Conservation (phyloP, 1,140 invertebrate genomes). For the Patella vulgata region DNA sequence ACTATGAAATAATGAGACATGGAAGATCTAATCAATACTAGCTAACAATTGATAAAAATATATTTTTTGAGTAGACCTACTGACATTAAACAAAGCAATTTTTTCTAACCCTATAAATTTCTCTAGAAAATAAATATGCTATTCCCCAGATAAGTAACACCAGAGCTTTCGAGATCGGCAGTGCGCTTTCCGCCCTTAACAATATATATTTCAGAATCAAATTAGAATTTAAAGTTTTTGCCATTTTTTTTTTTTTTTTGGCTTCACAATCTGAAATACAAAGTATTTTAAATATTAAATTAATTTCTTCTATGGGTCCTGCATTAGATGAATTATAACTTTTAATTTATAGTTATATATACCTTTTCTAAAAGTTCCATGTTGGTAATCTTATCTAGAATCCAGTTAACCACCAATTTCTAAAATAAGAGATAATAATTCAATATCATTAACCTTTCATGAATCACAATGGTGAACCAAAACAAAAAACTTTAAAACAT, state of each 20-base stretch:
- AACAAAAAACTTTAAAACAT: background rate
- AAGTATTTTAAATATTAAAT: no score
- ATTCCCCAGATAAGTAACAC: no score
- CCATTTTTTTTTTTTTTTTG: no score
- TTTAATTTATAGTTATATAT: background rate
- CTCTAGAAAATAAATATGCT: no score
- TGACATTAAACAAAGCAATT: background rate
- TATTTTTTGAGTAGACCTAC: background rate
- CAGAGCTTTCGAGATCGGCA: no score
- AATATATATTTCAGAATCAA: no score
- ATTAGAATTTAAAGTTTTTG: no score
- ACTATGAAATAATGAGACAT: background rate
- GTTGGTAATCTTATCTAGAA: conserved; percentile 43
- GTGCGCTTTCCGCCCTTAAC: no score
- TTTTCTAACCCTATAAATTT: background rate
- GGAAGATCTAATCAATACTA: background rate
- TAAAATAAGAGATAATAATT: conserved; percentile 26
- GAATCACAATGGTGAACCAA: background rate
- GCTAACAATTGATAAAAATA: background rate
- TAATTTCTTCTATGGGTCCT: no score
- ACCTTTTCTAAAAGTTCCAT: conserved; percentile 56
- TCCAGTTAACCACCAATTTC: conserved; percentile 40
- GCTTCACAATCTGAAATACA: no score
- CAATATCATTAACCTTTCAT: background rate
- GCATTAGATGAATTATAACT: no score